Evolutionary conservation across 2,888 invertebrate genomes (phyloP), one percentile per base, ranked within the genome.

Genomic region (Eupithecia pulchellata): DNA sequence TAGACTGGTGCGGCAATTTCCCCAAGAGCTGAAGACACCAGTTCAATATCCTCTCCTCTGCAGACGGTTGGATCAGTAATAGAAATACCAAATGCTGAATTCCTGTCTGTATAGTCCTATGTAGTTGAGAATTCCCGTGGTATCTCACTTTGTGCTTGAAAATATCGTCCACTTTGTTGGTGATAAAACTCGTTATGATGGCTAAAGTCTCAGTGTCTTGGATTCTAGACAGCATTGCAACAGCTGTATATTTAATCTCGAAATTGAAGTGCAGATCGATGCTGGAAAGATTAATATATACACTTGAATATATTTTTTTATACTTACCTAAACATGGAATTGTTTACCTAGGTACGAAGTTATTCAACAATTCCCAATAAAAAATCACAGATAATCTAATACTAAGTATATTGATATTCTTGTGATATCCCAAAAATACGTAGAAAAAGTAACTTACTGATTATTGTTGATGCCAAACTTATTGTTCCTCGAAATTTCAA

Each of bases 81-180:
- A 90, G 83, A 14, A 89, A 78, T 27, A 92, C 76, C 55, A 91
- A 77, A 77, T 88, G 87, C 75, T 93, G 93, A n/a, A 94, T 60
- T 1, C 85, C 85, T 14, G 82, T 82, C 64, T 90, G 81, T 20
- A 94, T 75, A n/a, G 85, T 77, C 74, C 89, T 87, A 74, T 94
- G 94, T 0, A 84, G 74, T 30, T 89, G 86, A 0, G 93, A 93
- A 75, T 92, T 91, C 0, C 88, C 90, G 65, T 94, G 93, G 74
- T 94, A 94, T 60, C 94, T 85, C 68, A 85, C 86, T 77, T 91
- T 93, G 32, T 86, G 88, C 72, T 85, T 88, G 58, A 93, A 87
- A 14, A 82, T 77, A 4, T 84, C 81, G 63, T 91, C 86, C 4
- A 91, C 81, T 79, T 84, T 89, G n/a, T 80, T 82, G 9, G 77